Evolutionary conservation across 1,140 invertebrate species (phyloP).

Genomic region (Zaprionus tsacasi): DNA sequence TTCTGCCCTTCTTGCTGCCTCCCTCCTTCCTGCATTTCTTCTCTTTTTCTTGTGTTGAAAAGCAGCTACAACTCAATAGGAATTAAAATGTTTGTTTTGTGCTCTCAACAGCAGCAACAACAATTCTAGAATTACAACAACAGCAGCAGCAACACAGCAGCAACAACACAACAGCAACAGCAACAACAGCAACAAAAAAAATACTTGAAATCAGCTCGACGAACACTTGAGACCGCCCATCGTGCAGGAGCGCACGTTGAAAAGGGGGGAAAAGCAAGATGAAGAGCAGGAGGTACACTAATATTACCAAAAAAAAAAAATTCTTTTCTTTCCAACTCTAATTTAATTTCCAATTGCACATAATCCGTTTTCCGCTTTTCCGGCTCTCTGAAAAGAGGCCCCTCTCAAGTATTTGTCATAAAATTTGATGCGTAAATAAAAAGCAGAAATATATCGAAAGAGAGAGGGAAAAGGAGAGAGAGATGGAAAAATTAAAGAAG

Average conservation of each 20-base stretch:
- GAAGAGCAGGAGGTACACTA: background rate
- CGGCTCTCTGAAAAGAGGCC: background rate
- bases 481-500: constrained; percentile 10
- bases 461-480: background rate
- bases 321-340: constrained; percentile 50
- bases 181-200: constrained; percentile 22
- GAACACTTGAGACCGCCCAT: constrained; percentile 46
- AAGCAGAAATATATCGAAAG: constrained; percentile 37
- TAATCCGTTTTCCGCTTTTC: constrained; percentile 68
- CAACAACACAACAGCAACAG: constrained; percentile 8
- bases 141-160: background rate
- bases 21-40: background rate
- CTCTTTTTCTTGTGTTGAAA: background rate
- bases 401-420: constrained; percentile 67
- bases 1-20: background rate
- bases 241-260: background rate
- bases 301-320: background rate
- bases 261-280: background rate
- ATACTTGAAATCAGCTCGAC: constrained; percentile 13
- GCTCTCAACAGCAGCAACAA: constrained; percentile 17
- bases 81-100: constrained; percentile 77
- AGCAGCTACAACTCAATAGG: constrained; percentile 67
- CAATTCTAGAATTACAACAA: constrained; percentile 24
- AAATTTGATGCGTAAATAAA: constrained; percentile 79
- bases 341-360: constrained; percentile 81